Conservation (phyloP, 2,888 invertebrate species). For the Habroteleia sp. region DNA sequence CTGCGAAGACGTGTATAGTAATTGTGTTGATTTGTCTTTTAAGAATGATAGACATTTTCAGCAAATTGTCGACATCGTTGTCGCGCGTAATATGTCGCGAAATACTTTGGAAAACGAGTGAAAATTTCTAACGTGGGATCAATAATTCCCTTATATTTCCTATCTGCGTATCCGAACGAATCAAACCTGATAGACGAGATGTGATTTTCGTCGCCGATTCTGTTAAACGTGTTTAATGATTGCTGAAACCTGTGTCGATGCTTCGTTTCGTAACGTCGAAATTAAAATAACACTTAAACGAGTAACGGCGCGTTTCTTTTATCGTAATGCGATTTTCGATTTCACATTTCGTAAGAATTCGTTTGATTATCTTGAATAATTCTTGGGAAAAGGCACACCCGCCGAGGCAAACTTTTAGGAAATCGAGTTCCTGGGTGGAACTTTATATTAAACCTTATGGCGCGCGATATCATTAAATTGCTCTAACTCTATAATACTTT, state of each 20-base stretch:
- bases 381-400: slow-evolving; percentile 33
- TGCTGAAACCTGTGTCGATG: neutral
- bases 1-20: slow-evolving; percentile 24
- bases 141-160: slow-evolving; percentile 32
- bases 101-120: slow-evolving; percentile 47
- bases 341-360: slow-evolving; percentile 6
- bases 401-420: slow-evolving; percentile 30
- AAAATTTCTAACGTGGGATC: slow-evolving; percentile 52
- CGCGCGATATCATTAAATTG: slow-evolving; percentile 50
- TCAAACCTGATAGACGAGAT: slow-evolving; percentile 6
- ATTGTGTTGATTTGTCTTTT: slow-evolving; percentile 52
- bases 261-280: neutral
- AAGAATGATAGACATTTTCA: slow-evolving; percentile 51
- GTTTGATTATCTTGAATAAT: slow-evolving; percentile 38
- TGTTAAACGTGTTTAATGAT: slow-evolving; percentile 2
- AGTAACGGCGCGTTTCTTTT: neutral
- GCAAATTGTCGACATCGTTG: slow-evolving; percentile 43
- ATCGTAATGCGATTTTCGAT: slow-evolving; percentile 13
- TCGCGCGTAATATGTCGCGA: slow-evolving; percentile 39
- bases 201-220: slow-evolving; percentile 1
- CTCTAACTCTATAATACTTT: slow-evolving; percentile 48
- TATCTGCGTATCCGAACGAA: slow-evolving; percentile 11
- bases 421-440: slow-evolving; percentile 39
- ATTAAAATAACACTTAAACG: slow-evolving; percentile 1
- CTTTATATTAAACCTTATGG: slow-evolving; percentile 52